Evolutionary conservation across 2,888 invertebrate species (phyloP), one percentile per base, ranked within the genome.

Genomic region (Andrena trimmerana): DNA sequence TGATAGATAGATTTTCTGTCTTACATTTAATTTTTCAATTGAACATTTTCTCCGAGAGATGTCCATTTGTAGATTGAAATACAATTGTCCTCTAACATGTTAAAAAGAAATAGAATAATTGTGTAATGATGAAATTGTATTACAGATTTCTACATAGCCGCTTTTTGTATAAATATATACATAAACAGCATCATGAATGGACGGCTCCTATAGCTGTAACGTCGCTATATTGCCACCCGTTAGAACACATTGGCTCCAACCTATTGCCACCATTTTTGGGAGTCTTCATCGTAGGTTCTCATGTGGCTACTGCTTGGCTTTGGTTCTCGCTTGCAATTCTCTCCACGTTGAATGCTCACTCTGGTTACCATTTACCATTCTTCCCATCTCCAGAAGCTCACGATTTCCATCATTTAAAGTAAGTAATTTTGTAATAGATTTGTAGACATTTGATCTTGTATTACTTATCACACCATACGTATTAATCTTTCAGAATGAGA

Each of bases 171-270:
- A 97, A 97, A 91, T 95, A 96, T 91, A 97, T 98, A 88, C 98
- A 98, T 94, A 98, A 98, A 93, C 96, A 96, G 89, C 98, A 98
- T 93, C 98, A 98, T 90, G 97, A 98, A 93, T 98, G 98, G 98
- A 97, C 97, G 1, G 97, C 98, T 0, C 98, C 98, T 0, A 96
- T 98, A 70, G 97, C 97, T n/a, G 96, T 97, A 3, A 96, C 97
- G 0, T 96, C 97, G 16, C 95, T 97, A 59, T 98, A 98, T 93
- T 97, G 97, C 88, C 97, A 98, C 94, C 97, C 98, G 0, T 95
- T 96, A 70, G 95, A 96, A 90, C 97, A 98, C 93, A 94, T 97
- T 75, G 95, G 97, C 84, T 97, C 97, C 63, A 98, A 98, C 94
- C 92, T 97, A 76, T 87, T 97, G 77, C 98, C 98, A 29, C 96